Base-by-base conservation (phyloP, 1,140 invertebrate genomes). In the Chironomus tepperi region DNA sequence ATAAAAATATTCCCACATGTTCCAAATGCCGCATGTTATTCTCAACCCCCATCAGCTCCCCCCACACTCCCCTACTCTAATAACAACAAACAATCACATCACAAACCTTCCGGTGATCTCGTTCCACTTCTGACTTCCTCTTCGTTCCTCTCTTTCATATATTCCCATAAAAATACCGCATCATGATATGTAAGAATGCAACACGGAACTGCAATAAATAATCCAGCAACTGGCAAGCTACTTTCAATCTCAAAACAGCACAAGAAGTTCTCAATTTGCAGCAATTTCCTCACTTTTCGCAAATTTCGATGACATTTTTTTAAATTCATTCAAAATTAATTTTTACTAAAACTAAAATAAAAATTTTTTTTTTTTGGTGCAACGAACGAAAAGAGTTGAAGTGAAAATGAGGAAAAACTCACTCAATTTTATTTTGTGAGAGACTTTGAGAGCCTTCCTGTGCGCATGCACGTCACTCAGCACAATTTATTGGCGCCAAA, bases 121-220 rank as follows among this genome's bases (percentile, higher is more conserved):
- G 12, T 57, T 15, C 47, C 47, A 57, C 1, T 57, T 57, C 47
- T 57, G 10, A 57, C 47, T 57, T 57, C 47, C 47, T 57, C 47
- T 15, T 57, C 47, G 3, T 57, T 57, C 3, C 47, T 12, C 47
- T 57, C 47, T 57, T n/a, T 12, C 47, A 57, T 57, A 57, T 57
- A 57, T 12, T 57, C n/a, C 47, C 47, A 57, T 57, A 57, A 57
- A 57, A 57, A 57, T 57, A 57, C 47, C 47, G 47, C 47, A 57
- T 57, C 47, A 12, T 57, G 47, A 57, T 57, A 57, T n/a, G 47
- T n/a, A n/a, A 57, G 47, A n/a, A 57, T 57, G 47, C 47, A 57
- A n/a, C 47, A 57, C 12, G 12, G 12, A 12, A 57, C 47, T 57
- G 47, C 47, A 57, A 57, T 57, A 12, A 57, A 12, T 15, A 57